phyloP scores from a whole-genome alignment of 2,888 invertebrate species.

The Molanna angustata region DNA sequence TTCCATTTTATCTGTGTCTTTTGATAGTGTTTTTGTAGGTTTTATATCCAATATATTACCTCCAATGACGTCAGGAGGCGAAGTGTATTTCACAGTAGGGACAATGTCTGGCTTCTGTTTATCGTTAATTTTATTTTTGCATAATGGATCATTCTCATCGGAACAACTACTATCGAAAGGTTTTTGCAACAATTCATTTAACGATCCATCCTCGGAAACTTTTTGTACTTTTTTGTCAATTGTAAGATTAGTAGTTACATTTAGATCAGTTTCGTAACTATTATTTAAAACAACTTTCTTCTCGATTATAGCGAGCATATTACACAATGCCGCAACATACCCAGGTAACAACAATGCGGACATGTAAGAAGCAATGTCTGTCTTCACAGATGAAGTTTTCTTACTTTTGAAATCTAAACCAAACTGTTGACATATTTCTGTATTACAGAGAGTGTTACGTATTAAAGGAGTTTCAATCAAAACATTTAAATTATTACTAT shows the following conservation, averaged over 20 bases:
- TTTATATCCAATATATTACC: constrained; percentile 38
- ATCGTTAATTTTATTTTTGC: constrained; percentile 15
- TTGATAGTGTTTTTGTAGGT: constrained; percentile 43
- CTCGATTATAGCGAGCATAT: constrained; percentile 66
- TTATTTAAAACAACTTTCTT: constrained; percentile 65
- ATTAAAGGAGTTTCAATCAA: constrained; percentile 62
- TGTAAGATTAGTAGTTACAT: constrained; percentile 50
- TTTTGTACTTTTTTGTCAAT: constrained; percentile 44
- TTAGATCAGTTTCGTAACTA: constrained; percentile 55
- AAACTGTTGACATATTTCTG: constrained; percentile 58
- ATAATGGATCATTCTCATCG: constrained; percentile 36
- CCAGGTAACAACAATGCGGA: constrained; percentile 63
- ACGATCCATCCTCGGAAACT: constrained; percentile 41
- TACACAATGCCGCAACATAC: constrained; percentile 76
- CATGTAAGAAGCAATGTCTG: constrained; percentile 56
- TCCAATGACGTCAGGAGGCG: constrained; percentile 14
- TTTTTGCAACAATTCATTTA: constrained; percentile 34
- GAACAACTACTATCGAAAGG: constrained; percentile 33
- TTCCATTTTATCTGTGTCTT: constrained; percentile 35
- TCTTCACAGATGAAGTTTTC: constrained; percentile 52
- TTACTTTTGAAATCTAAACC: constrained; percentile 62
- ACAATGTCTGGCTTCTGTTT: constrained; percentile 5
- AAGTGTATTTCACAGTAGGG: constrained; percentile 14
- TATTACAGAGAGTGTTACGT: constrained; percentile 58
- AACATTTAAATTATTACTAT: constrained; percentile 56